Evolutionary conservation across 2,113 vertebrate species (phyloP).

Genomic region (Galeopterus variegatus): DNA sequence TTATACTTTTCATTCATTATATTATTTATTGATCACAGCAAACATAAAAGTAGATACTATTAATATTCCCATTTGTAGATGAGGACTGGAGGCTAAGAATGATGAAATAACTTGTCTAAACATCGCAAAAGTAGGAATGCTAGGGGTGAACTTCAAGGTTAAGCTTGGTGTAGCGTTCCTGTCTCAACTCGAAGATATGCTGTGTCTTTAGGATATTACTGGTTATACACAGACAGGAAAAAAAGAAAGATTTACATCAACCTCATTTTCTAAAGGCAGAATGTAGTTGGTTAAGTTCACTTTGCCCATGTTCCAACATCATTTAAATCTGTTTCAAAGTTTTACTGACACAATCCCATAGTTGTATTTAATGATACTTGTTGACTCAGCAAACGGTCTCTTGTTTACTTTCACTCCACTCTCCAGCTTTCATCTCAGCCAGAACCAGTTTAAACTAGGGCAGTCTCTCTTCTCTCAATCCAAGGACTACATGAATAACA

Average conservation of each 20-base stretch:
- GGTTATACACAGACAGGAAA: background rate
- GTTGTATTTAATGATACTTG: slow-evolving; percentile 24
- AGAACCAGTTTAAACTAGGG: slow-evolving; percentile 64
- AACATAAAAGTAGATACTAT: background rate
- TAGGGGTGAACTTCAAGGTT: slow-evolving; percentile 11
- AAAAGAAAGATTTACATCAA: background rate
- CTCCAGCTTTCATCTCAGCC: slow-evolving; percentile 70
- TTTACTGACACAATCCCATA: slow-evolving; percentile 28
- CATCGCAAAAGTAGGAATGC: background rate
- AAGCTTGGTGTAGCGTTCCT: background rate
- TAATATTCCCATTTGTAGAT: background rate
- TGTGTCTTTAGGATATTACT: background rate
- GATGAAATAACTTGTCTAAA: background rate
- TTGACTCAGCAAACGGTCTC: slow-evolving; percentile 2
- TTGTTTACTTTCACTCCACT: slow-evolving; percentile 63
- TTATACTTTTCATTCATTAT: background rate
- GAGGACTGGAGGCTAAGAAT: background rate
- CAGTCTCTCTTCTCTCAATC: slow-evolving; percentile 56
- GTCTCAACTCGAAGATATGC: background rate
- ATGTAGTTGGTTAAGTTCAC: background rate
- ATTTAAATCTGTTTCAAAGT: background rate
- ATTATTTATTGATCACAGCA: background rate
- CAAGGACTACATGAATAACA: slow-evolving; percentile 64
- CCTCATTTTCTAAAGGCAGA: slow-evolving; percentile 7
- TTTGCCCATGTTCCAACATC: slow-evolving; percentile 31